Base-by-base conservation (phyloP, 2,113 vertebrate genomes). In the Salminus brasiliensis region DNA sequence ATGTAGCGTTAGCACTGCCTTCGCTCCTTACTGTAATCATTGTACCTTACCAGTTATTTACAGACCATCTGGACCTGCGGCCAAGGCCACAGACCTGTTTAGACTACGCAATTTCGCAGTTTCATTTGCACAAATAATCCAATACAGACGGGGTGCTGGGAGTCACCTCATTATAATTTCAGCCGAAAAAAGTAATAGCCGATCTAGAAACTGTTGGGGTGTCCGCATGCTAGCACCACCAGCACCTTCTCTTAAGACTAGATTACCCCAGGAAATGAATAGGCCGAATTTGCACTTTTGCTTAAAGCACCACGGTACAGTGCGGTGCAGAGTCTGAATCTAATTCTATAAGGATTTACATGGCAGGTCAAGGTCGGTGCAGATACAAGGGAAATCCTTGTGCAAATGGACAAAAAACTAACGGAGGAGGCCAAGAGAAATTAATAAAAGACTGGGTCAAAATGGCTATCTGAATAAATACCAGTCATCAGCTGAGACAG, bases 41-140 rank as follows among this genome's bases (percentile, higher is more conserved):
- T n/a, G 25, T 32, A 67, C 43, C 43, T 49, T 45, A 32, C 7
- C 21, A 21, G 67, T 29, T 16, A 39, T 49, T 49, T 30, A 36
- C 29, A 11, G 41, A 70, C 27, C 45, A 70, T 34, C 39, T 69
- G 66, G 66, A 49, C 52, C 52, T 16, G n/a, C 21, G 66, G 49
- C 66, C 49, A 43, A 67, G 74, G 32, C 36, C 74, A 55, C 21
- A 3, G 2, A 9, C 15, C 15, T 30, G 25, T 49, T 47, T 66
- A 11, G 32, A 66, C 62, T 63, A 34, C 32, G 60, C 62, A 66
- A 39, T 66, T 66, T 66, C 32, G 39, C 41, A 45, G 6, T 41
- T 67, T 76, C 32, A 67, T 55, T 77, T 55, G 52, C 60, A 52
- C 62, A 18, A 15, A 13, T 67, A 29, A 68, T 68, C 49, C 30